Evolutionary conservation across 2,113 vertebrate genomes (phyloP).

Genomic region (Chaetorhynchus papuensis): DNA sequence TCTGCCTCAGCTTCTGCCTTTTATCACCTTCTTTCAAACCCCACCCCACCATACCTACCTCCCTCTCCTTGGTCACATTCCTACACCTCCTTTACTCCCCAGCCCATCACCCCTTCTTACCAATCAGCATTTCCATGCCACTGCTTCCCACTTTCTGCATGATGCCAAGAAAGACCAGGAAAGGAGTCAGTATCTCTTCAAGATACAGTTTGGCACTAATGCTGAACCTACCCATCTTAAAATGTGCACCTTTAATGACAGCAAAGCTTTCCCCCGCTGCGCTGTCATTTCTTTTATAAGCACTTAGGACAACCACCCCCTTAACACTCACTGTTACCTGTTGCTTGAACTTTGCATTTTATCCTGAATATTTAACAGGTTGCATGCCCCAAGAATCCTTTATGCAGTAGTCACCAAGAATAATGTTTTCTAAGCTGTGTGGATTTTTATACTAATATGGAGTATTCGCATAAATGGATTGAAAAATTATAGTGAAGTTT

Average conservation of each 20-base stretch:
- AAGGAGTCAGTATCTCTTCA: not conserved
- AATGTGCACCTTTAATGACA: not conserved
- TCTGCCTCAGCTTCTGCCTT: not conserved
- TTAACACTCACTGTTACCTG: not conserved
- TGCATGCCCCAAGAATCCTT: not conserved
- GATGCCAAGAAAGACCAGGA: not conserved
- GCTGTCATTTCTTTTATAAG: not conserved
- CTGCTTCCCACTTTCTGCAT: not conserved
- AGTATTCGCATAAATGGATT: not conserved
- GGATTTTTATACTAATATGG: not conserved
- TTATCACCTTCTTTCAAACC: not conserved
- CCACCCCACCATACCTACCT: fast-evolving
- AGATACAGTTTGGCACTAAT: not conserved
- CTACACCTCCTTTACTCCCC: not conserved
- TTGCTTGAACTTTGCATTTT: not conserved
- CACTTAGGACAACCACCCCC: not conserved
- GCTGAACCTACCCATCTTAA: not conserved
- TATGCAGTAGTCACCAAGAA: not conserved
- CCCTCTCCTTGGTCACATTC: not conserved
- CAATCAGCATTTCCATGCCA: not conserved
- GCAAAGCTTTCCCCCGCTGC: not conserved
- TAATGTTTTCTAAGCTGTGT: not conserved
- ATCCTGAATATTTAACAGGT: not conserved
- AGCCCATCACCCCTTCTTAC: not conserved
- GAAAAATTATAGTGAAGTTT: not conserved